Percentiles rank a stretch among this genome's conserved stretches.
Evolutionary conservation across 2,113 vertebrate genomes (phyloP).

Genomic region (Chloroceryle aenea): DNA sequence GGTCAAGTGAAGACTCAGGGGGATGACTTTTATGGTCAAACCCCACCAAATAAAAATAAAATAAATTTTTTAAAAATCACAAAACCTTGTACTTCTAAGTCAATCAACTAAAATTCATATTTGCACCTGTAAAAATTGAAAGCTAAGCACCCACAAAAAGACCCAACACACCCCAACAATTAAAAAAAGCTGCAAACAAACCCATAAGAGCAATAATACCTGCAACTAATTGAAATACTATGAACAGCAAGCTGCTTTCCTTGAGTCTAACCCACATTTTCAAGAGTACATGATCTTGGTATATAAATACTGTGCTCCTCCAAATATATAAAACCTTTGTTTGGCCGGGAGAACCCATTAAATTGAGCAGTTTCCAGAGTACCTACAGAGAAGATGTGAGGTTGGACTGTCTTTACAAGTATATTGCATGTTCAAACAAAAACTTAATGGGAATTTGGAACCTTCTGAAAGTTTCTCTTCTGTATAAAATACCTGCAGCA

Average conservation of each 20-base stretch:
- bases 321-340: background rate
- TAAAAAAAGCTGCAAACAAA: background rate
- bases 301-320: background rate
- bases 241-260: background rate
- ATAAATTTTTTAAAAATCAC: too few relatives aligned
- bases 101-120: background rate
- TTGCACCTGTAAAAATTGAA: background rate
- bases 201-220: background rate
- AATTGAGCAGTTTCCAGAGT: background rate
- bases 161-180: background rate
- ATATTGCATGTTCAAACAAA: background rate
- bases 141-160: background rate
- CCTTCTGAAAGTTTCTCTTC: background rate
- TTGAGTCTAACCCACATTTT: background rate
- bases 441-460: background rate
- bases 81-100: background rate
- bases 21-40: background rate
- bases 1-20: background rate
- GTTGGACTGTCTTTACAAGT: background rate
- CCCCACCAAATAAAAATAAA: background rate
- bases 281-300: background rate
- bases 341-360: background rate
- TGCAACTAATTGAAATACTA: background rate
- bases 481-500: background rate
- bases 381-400: background rate